Conservation (phyloP, 1,140 invertebrate species). For the Galendromus occidentalis region DNA sequence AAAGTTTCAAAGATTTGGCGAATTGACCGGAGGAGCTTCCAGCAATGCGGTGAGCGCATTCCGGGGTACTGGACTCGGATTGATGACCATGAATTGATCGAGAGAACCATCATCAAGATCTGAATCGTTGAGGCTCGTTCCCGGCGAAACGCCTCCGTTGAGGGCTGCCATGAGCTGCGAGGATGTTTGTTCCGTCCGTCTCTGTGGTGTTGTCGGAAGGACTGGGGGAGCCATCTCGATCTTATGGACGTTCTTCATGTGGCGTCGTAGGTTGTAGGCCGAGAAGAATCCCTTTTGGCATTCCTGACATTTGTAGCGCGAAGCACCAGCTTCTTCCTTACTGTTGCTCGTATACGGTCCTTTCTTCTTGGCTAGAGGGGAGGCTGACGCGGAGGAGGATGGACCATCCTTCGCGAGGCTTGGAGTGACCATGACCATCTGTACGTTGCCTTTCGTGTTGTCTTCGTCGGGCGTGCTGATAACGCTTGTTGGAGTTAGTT, state of each 20-base stretch:
- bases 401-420: neutral
- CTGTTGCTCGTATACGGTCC: neutral
- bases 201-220: neutral
- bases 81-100: neutral
- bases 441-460: neutral
- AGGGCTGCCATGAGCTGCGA: conserved; percentile 1
- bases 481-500: no score
- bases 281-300: neutral
- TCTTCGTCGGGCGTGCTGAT: neutral
- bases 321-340: neutral
- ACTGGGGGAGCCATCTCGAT: conserved; percentile 4
- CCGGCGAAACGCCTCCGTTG: neutral
- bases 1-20: no score
- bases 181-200: neutral
- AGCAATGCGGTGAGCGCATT: neutral
- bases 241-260: conserved; percentile 8
- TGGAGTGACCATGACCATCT: conserved; percentile 3
- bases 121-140: neutral
- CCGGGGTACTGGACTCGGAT: neutral
- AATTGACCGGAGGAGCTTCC: neutral
- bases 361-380: conserved; percentile 10
- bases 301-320: conserved; percentile 8
- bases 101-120: neutral
- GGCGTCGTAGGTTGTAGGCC: conserved; percentile 6
- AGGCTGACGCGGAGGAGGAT: neutral